Evolutionary conservation across 2,113 vertebrate genomes (phyloP), one percentile per base, ranked within the genome.

Genomic region (Triplophysa siluroides): DNA sequence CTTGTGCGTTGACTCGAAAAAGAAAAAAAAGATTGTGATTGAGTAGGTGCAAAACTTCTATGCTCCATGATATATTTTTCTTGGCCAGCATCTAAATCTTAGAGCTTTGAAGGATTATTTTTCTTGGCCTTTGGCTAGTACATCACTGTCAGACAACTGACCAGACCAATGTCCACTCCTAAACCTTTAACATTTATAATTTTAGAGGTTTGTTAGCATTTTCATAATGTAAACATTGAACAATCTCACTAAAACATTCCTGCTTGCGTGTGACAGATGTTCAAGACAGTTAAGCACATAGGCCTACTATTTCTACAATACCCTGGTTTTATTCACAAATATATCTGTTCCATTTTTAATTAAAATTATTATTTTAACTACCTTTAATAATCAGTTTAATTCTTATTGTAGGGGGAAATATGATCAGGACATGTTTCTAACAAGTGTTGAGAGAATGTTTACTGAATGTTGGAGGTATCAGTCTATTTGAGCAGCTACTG

Each of bases 71-170:
- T 50, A 69, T 69, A 56, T 80, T 64, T 80, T 73, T 70, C 54
- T 66, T 83, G 81, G 70, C 72, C 54, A 29, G 14, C 45, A 8
- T 43, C 29, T 52, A 81, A 64, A 78, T 80, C 61, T 74, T 16
- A 52, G 81, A 82, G 76, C 61, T 73, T 54, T 62, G 14, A 67
- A 79, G 12, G 76, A 72, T 76, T 78, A 19, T 72, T 82, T 85
- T 80, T 71, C 69, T 81, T 82, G 78, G 71, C 77, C 54, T 45
- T 18, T 8, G n/a, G 21, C 19, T 62, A 52, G 43, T 82, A 63
- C 68, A 77, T 76, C 47, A 77, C 61, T 64, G 66, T n/a, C 29
- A 63, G 50, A 50, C 19, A 23, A 66, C 21, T 41, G 23, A 64
- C 54, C 29, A 78, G 18, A 64, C 13, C 19, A 23, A 41, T 21